These are phyloP conservation scores for Poecilia latipinna DNA, from an alignment of 2,113 vertebrate genomes.

Conservation along the genomic window DNA sequence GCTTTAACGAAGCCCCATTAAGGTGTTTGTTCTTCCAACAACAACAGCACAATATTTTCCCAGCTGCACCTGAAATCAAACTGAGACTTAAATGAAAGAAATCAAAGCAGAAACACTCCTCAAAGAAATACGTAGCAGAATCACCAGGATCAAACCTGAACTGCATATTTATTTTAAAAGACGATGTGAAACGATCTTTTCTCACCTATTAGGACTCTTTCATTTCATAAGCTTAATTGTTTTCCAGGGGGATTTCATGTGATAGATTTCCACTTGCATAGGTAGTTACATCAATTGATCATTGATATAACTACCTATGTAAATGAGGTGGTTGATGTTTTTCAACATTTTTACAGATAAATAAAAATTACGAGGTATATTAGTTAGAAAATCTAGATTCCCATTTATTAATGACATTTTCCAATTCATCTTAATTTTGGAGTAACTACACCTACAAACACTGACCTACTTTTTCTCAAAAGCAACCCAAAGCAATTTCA, in stretches of 20 bases:
- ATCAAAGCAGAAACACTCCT: conserved; percentile 36
- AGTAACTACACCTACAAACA: too few relatives aligned
- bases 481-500: too few relatives aligned
- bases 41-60: conserved; percentile 32
- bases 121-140: conserved; percentile 47
- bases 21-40: conserved; percentile 46
- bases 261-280: too few relatives aligned
- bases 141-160: conserved; percentile 51
- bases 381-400: too few relatives aligned
- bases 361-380: too few relatives aligned
- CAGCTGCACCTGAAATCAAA: conserved; percentile 38
- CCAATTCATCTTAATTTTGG: too few relatives aligned
- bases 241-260: not conserved
- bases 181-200: not conserved
- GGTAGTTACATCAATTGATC: too few relatives aligned
- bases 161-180: conserved; percentile 35
- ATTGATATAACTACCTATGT: too few relatives aligned
- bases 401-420: too few relatives aligned
- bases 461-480: too few relatives aligned
- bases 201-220: conserved; percentile 22
- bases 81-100: conserved; percentile 19
- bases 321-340: too few relatives aligned
- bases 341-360: too few relatives aligned
- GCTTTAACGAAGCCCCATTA: conserved; percentile 47
- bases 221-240: not conserved